A percentile compares a stretch with the other conserved stretches of the same genome.
Evolutionary conservation across 2,113 vertebrate species (phyloP).

Genomic region (Apodemus sylvaticus): DNA sequence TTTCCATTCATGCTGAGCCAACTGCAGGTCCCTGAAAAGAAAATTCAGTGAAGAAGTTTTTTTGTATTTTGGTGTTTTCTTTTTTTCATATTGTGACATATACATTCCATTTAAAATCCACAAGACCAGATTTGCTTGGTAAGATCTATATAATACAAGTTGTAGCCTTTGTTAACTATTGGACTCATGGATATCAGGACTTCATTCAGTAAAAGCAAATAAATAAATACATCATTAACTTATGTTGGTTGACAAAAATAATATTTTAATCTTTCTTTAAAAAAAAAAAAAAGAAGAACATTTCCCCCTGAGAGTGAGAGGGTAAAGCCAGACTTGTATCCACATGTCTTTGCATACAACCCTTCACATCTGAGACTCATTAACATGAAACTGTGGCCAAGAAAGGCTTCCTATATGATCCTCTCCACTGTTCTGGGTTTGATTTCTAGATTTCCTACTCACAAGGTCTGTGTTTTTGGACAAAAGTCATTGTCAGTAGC

Average conservation of each 20-base stretch:
- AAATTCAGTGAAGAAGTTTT: neutral
- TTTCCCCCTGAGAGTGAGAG: constrained; percentile 50
- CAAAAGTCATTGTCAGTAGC: neutral
- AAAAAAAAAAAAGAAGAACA: neutral
- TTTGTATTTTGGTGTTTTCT: too few species aligned
- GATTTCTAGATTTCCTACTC: neutral
- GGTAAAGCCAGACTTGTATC: neutral
- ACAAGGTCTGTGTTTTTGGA: neutral
- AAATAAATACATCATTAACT: neutral
- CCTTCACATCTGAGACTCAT: neutral
- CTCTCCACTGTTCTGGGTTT: neutral
- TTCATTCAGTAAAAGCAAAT: constrained; percentile 50
- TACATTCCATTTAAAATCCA: neutral
- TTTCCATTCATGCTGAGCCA: neutral
- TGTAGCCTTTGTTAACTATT: neutral
- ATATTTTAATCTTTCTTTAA: constrained; percentile 40
- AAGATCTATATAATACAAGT: neutral
- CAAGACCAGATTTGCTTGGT: neutral
- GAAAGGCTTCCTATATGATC: neutral
- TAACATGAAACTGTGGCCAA: neutral
- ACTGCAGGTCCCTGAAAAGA: neutral
- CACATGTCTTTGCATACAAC: neutral
- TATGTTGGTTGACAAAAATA: constrained; percentile 28
- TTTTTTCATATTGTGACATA: neutral
- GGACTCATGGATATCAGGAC: neutral